Percentiles rank a stretch among this genome's conserved stretches.
phyloP scores from a whole-genome alignment of 2,113 vertebrate species.

The Chinchilla lanigera region DNA sequence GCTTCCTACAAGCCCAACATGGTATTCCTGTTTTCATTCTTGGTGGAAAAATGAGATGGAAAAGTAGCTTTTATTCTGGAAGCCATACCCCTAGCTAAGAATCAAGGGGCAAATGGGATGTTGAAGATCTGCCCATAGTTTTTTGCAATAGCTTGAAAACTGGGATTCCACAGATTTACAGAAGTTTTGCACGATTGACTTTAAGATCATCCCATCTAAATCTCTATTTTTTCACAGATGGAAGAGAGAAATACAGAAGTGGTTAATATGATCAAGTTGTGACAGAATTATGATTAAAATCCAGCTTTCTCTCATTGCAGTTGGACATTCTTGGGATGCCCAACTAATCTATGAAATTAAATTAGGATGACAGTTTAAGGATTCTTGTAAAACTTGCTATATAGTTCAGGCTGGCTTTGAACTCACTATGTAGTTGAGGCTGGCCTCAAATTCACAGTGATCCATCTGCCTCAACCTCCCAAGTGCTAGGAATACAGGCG shows the following conservation, averaged over 20 bases:
- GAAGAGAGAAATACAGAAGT: not conserved
- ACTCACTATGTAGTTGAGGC: not conserved
- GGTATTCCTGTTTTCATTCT: not conserved
- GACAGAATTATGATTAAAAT: not conserved
- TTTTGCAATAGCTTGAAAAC: not conserved
- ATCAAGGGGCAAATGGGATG: not conserved
- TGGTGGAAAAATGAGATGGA: not conserved
- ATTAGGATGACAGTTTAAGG: not conserved
- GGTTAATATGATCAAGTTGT: not conserved
- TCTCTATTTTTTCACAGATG: not conserved
- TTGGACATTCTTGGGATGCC: constrained; percentile 9
- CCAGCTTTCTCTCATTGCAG: not conserved
- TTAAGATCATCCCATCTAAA: not conserved
- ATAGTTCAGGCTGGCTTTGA: not conserved
- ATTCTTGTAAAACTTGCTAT: not conserved
- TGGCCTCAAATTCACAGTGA: not conserved
- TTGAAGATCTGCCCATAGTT: not conserved
- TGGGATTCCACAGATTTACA: not conserved
- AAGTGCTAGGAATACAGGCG: not conserved
- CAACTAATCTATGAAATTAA: constrained; percentile 14
- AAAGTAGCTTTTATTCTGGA: not conserved
- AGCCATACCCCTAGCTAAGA: not conserved
- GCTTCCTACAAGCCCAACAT: not conserved
- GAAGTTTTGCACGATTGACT: not conserved
- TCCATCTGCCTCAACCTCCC: not conserved